Evolutionary conservation across 1,140 invertebrate genomes (phyloP).

Genomic region (Drusus annulatus): DNA sequence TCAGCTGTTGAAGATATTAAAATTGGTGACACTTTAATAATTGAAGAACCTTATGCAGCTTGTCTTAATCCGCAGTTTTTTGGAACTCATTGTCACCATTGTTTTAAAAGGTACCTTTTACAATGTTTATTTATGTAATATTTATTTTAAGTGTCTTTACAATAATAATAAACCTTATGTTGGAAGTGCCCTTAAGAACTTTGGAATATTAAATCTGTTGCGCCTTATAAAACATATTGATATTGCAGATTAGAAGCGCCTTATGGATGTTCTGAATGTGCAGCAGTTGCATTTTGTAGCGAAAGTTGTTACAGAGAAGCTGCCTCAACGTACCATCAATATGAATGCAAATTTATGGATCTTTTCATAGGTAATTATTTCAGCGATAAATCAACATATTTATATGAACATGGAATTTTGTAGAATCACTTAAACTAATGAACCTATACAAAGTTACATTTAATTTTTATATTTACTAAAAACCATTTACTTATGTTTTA

Average conservation of each 20-base stretch:
- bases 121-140: neutral
- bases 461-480: no score
- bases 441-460: no score
- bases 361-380: constrained; percentile 75
- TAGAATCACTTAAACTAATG: no score
- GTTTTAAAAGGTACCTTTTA: constrained; percentile 49
- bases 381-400: neutral
- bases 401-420: no score
- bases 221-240: neutral
- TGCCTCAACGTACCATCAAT: constrained; percentile 80
- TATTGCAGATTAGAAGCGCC: constrained; percentile 71
- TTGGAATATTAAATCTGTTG: no score
- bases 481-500: no score
- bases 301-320: constrained; percentile 79
- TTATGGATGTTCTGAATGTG: constrained; percentile 83
- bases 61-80: constrained; percentile 48
- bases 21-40: constrained; percentile 48
- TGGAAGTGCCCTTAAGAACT: neutral
- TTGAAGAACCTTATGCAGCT: constrained; percentile 53
- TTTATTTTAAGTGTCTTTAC: no score
- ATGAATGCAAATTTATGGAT: constrained; percentile 86
- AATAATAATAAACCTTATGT: neutral
- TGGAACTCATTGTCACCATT: constrained; percentile 51
- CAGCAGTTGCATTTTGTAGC: constrained; percentile 83
- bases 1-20: constrained; percentile 43